Evolutionary conservation across 1,140 invertebrate genomes (phyloP), one percentile per base, ranked within the genome.

Genomic region (Trachymyrmex cornetzi): DNA sequence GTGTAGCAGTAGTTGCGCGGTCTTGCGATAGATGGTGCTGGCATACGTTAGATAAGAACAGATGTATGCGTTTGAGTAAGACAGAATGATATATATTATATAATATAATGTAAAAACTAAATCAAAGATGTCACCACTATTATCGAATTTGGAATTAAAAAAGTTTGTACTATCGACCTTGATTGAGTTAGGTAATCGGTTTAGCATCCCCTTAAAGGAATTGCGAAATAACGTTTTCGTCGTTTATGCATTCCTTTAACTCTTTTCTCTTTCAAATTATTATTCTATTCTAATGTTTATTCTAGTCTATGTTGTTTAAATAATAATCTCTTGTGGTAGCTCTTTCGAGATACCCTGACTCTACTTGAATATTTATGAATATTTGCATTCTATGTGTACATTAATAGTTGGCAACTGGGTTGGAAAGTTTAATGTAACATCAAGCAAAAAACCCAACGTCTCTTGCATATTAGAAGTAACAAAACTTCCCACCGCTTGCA

Each of bases 361-460:
- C 4, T 16, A 9, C 19, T 34, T 22, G 7, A 11, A 19, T 27
- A n/a, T 53, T 66, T 53, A 34, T 38, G 4, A 81, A 57, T 24
- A 9, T 81, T 69, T 69, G n/a, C 48, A 71, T 55, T 50, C 14
- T 16, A 50, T 16, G 14, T 14, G 14, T 7, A 57, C 53, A 79
- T 50, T 79, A 50, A 64, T n/a, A 38, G 19, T n/a, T 30, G 48
- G 11, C 9, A 38, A 30, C 34, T 55, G 48, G 14, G 27, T 44
- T 19, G 22, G 30, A 38, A 24, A 81, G 64, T 71, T 80, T 24
- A 24, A 75, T n/a, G 30, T 67, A 67, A 81, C 44, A 55, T 16
- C 9, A 22, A 16, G 27, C 19, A 22, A 64, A 34, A 53, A 34
- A 24, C 22, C 5, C 3, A 11, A 16, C 24, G 9, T 55, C 50